A percentile compares a stretch with the other conserved stretches of the same genome.
Conservation (phyloP, 2,113 vertebrate species). For the Rhegmatorhina hoffmannsi region DNA sequence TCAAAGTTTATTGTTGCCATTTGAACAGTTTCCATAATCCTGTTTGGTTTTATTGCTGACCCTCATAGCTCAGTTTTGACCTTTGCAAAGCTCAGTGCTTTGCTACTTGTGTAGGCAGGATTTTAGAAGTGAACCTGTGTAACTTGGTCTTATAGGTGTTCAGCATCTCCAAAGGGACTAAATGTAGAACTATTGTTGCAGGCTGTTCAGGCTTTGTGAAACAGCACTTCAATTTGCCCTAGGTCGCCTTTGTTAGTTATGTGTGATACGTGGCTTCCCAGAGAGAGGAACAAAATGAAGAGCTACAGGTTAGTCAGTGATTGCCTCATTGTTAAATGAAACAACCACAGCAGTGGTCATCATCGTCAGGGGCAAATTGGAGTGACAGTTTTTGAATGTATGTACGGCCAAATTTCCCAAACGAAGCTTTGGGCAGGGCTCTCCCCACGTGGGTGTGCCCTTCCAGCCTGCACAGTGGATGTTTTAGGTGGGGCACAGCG, state of each 20-base stretch:
- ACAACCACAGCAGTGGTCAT: rapidly evolving
- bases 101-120: neutral
- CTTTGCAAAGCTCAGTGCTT: neutral
- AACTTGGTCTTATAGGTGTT: neutral
- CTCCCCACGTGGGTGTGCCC: no score
- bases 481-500: no score
- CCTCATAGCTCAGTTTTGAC: neutral
- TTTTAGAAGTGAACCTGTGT: neutral
- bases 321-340: neutral
- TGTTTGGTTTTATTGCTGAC: rapidly evolving
- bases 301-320: neutral
- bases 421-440: no score
- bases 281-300: neutral
- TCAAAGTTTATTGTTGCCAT: neutral
- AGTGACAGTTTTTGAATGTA: neutral
- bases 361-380: neutral
- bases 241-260: rapidly evolving
- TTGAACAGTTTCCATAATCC: neutral
- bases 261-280: neutral
- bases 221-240: neutral
- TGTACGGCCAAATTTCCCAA: no score
- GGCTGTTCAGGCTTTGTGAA: neutral
- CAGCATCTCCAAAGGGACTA: neutral
- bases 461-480: no score
- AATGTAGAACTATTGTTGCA: neutral